Evolutionary conservation across 1,140 invertebrate species (phyloP).

Genomic region (Trichonephila inaurata): DNA sequence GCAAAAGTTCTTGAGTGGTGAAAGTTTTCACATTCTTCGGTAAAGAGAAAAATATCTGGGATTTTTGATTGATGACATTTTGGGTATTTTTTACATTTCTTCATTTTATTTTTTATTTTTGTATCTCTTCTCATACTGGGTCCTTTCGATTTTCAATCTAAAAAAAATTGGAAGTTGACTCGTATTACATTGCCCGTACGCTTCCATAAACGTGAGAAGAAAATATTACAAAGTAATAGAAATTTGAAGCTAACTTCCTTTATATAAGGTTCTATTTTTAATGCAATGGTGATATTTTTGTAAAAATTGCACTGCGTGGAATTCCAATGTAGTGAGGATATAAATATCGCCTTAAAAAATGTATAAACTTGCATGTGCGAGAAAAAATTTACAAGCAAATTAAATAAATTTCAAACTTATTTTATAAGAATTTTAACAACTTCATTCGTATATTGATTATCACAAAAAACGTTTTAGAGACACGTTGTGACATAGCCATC

Average conservation of each 20-base stretch:
- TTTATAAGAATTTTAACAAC: no score
- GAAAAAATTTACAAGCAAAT: no score
- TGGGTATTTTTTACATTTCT: not conserved
- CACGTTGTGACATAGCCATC: no score
- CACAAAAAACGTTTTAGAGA: no score
- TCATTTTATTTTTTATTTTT: not conserved
- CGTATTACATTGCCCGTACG: not conserved
- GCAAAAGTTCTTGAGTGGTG: not conserved
- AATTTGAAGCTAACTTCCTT: not conserved
- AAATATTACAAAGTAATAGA: not conserved
- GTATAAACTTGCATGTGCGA: no score
- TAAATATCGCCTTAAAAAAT: no score
- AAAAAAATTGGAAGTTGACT: not conserved
- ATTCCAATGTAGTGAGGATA: no score
- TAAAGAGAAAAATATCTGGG: not conserved
- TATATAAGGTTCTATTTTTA: not conserved
- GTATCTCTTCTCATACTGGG: not conserved
- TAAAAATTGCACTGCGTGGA: no score
- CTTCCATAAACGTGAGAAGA: not conserved
- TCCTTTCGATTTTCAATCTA: not conserved
- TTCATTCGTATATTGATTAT: no score
- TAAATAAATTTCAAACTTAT: no score
- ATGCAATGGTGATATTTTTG: not conserved
- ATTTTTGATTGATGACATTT: conserved; percentile 2
- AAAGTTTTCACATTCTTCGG: conserved; percentile 9